Conservation (phyloP, 2,797 vertebrate species). For the Acanthurus leucopareius region DNA sequence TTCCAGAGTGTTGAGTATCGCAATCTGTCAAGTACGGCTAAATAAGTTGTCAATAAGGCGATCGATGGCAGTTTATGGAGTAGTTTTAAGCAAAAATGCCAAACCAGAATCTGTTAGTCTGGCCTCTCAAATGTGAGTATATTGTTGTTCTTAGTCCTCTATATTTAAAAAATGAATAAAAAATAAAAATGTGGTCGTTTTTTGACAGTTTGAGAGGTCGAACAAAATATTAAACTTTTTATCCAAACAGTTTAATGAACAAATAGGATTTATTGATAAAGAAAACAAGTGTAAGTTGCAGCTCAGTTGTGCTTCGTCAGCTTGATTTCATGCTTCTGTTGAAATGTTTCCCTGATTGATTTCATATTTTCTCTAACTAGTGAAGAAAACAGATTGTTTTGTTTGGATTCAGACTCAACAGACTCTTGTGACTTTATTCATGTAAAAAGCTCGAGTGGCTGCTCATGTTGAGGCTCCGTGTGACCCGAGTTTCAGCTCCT, state of each 20-base stretch:
- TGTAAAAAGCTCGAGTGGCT: background rate
- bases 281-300: background rate
- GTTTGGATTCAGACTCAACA: background rate
- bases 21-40: background rate
- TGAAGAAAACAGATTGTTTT: too few relatives aligned
- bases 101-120: background rate
- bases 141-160: background rate
- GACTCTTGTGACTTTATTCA: background rate
- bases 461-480: background rate
- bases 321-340: background rate
- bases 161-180: background rate
- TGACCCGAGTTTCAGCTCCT: constrained; percentile 8
- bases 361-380: too few relatives aligned
- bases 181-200: too few relatives aligned
- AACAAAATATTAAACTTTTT: too few relatives aligned
- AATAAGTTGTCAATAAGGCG: background rate
- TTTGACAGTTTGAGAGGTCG: too few relatives aligned
- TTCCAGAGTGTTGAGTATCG: background rate
- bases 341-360: background rate
- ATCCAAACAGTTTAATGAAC: too few relatives aligned
- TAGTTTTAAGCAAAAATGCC: background rate
- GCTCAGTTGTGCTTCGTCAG: background rate
- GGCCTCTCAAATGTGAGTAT: background rate
- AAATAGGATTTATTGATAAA: background rate
- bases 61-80: background rate